Evolutionary conservation across 2,113 vertebrate genomes (phyloP).

Genomic region (Neogobius melanostomus): DNA sequence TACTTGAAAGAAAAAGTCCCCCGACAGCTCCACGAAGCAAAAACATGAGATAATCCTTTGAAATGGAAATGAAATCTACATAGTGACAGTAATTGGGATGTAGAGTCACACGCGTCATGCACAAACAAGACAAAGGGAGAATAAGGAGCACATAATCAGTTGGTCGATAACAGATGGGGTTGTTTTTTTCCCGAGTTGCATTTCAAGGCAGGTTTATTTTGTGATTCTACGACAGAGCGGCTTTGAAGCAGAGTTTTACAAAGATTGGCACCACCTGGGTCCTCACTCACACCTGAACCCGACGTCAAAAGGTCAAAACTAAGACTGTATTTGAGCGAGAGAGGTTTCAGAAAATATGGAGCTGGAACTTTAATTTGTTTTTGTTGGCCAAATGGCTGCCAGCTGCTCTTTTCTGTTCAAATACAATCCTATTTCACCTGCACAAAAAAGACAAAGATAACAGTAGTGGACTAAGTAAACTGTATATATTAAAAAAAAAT

Average conservation of each 20-base stretch:
- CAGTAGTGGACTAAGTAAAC: not conserved
- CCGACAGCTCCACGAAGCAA: slow-evolving; percentile 12
- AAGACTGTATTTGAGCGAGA: not conserved
- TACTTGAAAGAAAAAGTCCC: slow-evolving; percentile 12
- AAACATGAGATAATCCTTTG: slow-evolving; percentile 27
- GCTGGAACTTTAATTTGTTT: not conserved
- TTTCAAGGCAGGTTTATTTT: slow-evolving; percentile 18
- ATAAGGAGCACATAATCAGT: slow-evolving; percentile 18
- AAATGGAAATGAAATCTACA: slow-evolving; percentile 33
- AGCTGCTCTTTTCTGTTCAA: slow-evolving; percentile 14
- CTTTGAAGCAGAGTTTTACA: slow-evolving; percentile 1
- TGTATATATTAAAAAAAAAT: not conserved
- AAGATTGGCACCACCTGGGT: not conserved
- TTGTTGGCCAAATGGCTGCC: not conserved
- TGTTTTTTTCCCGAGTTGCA: slow-evolving; percentile 34
- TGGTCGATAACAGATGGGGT: slow-evolving; percentile 14
- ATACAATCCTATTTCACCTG: slow-evolving; percentile 8
- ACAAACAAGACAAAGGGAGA: slow-evolving; percentile 41
- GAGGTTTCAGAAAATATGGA: not conserved
- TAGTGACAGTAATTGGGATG: slow-evolving; percentile 34
- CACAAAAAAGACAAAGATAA: not conserved
- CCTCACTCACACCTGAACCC: not conserved
- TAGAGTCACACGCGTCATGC: slow-evolving; percentile 54
- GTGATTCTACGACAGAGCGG: not conserved
- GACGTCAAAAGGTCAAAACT: not conserved